Conservation (phyloP, 2,113 vertebrate genomes). For the Cisticola juncidis region DNA sequence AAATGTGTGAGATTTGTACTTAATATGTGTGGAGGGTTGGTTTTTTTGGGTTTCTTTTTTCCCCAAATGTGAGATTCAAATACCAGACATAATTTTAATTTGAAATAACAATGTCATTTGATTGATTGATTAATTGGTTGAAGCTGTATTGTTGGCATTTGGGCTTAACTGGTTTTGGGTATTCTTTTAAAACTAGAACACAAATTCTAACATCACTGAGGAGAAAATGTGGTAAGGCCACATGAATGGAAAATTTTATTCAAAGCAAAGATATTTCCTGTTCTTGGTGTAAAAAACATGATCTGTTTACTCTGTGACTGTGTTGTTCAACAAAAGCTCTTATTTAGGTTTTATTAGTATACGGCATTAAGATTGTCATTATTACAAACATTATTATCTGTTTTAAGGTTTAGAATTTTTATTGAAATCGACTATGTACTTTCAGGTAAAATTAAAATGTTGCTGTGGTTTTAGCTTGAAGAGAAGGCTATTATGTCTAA, state of each 20-base stretch:
- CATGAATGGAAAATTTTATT: constrained; percentile 26
- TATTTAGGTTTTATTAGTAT: background rate
- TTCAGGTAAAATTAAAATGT: background rate
- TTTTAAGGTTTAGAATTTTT: background rate
- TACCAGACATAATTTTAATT: background rate
- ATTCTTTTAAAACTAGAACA: background rate
- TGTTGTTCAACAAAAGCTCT: background rate
- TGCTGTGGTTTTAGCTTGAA: background rate
- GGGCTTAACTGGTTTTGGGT: background rate
- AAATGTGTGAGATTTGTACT: background rate
- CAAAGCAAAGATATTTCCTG: constrained; percentile 33
- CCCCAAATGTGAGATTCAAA: background rate
- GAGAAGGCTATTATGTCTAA: background rate
- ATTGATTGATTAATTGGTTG: background rate
- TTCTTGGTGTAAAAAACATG: background rate
- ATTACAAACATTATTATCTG: too few relatives aligned
- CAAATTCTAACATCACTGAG: background rate
- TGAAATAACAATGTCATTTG: background rate
- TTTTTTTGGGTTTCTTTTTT: background rate
- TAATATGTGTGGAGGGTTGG: background rate
- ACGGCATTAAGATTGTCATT: background rate
- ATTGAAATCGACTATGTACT: background rate
- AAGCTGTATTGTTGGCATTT: background rate
- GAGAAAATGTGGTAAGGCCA: background rate
- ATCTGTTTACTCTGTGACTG: background rate